Conservation (phyloP, 2,888 invertebrate species). For the Drosophila cognata region DNA sequence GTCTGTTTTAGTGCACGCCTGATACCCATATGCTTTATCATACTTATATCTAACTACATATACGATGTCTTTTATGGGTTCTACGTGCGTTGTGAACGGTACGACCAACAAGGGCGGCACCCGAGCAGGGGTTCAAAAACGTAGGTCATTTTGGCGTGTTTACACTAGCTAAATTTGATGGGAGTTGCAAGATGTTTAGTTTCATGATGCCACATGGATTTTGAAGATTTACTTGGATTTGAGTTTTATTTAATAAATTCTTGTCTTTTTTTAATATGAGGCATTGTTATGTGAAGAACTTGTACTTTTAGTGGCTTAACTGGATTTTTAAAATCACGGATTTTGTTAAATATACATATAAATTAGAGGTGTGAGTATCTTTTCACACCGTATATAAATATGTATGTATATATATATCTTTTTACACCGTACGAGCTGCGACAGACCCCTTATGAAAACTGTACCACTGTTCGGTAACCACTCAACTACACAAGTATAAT, state of each 20-base stretch:
- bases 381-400: background rate
- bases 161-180: constrained; percentile 19
- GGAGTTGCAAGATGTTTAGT: background rate
- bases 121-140: constrained; percentile 21
- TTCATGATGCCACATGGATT: background rate
- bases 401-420: background rate
- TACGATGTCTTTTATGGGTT: constrained; percentile 65
- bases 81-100: constrained; percentile 63
- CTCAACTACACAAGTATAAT: constrained; percentile 15
- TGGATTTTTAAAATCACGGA: background rate
- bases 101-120: constrained; percentile 17
- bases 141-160: constrained; percentile 24
- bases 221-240: background rate
- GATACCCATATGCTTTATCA: constrained; percentile 72
- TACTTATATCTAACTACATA: constrained; percentile 56
- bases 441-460: background rate
- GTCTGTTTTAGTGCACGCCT: constrained; percentile 62
- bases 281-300: background rate
- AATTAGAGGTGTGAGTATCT: background rate
- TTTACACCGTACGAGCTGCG: background rate
- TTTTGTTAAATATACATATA: background rate
- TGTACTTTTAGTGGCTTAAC: background rate
- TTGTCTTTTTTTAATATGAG: background rate
- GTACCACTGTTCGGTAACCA: constrained; percentile 9
- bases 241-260: background rate